Conservation (phyloP, 2,113 vertebrate species). For the Nothobranchius kuhntae region DNA sequence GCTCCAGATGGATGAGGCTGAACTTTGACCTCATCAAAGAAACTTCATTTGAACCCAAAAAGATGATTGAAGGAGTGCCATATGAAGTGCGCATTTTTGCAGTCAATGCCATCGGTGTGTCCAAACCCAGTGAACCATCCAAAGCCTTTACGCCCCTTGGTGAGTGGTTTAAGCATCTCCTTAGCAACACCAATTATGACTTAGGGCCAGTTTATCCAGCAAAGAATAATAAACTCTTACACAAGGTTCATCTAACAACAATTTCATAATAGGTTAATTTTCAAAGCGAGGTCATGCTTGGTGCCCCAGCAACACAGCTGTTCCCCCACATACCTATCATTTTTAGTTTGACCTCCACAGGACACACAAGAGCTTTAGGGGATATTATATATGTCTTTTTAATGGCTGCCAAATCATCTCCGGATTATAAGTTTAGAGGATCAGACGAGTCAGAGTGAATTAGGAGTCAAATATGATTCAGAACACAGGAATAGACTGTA, state of each 20-base stretch:
- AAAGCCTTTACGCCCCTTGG: constrained; percentile 94
- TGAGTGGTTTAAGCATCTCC: constrained; percentile 74
- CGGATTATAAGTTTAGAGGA: constrained; percentile 76
- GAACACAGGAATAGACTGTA: constrained; percentile 70
- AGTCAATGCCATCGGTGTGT: constrained; percentile 92
- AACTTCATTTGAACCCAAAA: constrained; percentile 94
- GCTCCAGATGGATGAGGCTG: constrained; percentile 97
- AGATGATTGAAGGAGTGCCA: constrained; percentile 99
- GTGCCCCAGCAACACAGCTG: constrained; percentile 64
- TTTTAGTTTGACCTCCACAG: constrained; percentile 68
- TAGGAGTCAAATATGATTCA: constrained; percentile 61
- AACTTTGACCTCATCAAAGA: constrained; percentile 98
- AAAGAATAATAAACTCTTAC: constrained; percentile 28
- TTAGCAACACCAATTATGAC: constrained; percentile 4
- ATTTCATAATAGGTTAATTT: constrained; percentile 34
- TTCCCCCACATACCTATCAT: constrained; percentile 62
- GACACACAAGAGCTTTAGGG: constrained; percentile 66
- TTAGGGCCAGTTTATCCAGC: constrained; percentile 10
- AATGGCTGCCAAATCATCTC: constrained; percentile 74
- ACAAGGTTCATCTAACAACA: constrained; percentile 23
- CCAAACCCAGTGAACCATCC: constrained; percentile 94
- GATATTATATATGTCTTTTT: constrained; percentile 77
- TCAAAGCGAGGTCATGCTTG: constrained; percentile 32
- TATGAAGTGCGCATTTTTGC: constrained; percentile 97
- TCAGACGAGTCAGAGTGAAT: constrained; percentile 61